Conservation (phyloP, 2,888 invertebrate species). For the Mantis religiosa region DNA sequence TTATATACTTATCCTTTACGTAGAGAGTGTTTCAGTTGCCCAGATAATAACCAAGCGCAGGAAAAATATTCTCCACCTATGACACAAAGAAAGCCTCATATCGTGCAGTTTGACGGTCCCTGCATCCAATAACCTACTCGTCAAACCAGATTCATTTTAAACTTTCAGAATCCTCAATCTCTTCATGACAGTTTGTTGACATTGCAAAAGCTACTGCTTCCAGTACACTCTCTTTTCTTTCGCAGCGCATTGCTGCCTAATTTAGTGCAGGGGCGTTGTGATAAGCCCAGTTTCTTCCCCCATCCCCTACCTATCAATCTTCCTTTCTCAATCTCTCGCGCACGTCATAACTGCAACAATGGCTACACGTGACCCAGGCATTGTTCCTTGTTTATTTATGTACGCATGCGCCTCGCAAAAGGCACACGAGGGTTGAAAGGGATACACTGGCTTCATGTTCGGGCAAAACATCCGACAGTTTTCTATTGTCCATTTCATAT, state of each 20-base stretch:
- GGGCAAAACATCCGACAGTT: conserved; percentile 6
- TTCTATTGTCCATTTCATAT: conserved; percentile 4
- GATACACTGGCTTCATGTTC: background rate
- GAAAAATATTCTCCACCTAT: too few relatives aligned
- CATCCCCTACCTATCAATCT: background rate
- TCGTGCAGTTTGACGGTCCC: too few relatives aligned
- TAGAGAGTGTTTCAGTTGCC: too few relatives aligned
- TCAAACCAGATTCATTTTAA: background rate
- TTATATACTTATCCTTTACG: too few relatives aligned
- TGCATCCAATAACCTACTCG: too few relatives aligned
- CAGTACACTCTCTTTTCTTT: background rate
- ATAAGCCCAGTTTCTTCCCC: background rate
- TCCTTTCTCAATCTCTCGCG: conserved; percentile 2
- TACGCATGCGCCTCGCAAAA: conserved; percentile 15
- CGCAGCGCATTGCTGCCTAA: background rate
- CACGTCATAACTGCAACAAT: conserved; percentile 11
- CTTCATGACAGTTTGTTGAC: background rate
- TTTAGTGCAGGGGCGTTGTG: background rate
- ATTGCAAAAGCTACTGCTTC: background rate
- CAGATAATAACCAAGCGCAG: too few relatives aligned
- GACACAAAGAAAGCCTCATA: too few relatives aligned
- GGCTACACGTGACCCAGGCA: background rate
- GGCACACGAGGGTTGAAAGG: conserved; percentile 16
- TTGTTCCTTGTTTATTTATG: conserved; percentile 17
- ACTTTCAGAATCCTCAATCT: background rate